These are phyloP conservation scores for Tholera decimalis DNA, from an alignment of 2,888 invertebrate species.

Conservation along the genomic window DNA sequence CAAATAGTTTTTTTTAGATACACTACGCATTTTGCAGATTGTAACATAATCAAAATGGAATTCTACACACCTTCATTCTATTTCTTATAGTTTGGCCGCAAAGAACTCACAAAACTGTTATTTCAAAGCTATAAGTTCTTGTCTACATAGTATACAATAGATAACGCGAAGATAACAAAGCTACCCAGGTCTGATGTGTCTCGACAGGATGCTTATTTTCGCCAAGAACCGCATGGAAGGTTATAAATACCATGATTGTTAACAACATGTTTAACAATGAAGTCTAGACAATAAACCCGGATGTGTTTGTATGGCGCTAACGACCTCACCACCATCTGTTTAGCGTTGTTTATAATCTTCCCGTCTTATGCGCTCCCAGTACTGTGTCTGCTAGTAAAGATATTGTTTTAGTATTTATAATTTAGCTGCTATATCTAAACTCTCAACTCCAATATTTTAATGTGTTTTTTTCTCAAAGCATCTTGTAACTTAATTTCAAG, in stretches of 20 bases:
- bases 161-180: constrained; percentile 3
- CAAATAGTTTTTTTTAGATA: too few relatives aligned
- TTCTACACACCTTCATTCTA: too few relatives aligned
- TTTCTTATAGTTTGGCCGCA: too few relatives aligned
- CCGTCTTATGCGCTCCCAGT: constrained; percentile 24
- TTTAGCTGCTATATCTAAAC: too few relatives aligned
- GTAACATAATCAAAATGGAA: too few relatives aligned
- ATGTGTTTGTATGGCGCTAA: constrained; percentile 47
- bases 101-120: neutral
- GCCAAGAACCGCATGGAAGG: constrained; percentile 1
- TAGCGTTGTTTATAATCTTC: constrained; percentile 29
- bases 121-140: constrained; percentile 1
- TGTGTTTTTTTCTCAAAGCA: too few relatives aligned
- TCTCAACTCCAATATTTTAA: too few relatives aligned
- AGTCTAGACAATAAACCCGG: constrained; percentile 49
- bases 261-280: constrained; percentile 45
- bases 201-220: constrained; percentile 36
- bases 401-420: neutral
- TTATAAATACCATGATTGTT: constrained; percentile 47
- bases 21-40: too few relatives aligned
- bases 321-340: constrained; percentile 40
- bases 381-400: constrained; percentile 32
- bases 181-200: constrained; percentile 7
- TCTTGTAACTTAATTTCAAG: too few relatives aligned
- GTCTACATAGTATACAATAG: neutral